These are phyloP conservation scores for Onychostoma macrolepis DNA, from an alignment of 2,113 vertebrate species.

Conservation along the genomic window DNA sequence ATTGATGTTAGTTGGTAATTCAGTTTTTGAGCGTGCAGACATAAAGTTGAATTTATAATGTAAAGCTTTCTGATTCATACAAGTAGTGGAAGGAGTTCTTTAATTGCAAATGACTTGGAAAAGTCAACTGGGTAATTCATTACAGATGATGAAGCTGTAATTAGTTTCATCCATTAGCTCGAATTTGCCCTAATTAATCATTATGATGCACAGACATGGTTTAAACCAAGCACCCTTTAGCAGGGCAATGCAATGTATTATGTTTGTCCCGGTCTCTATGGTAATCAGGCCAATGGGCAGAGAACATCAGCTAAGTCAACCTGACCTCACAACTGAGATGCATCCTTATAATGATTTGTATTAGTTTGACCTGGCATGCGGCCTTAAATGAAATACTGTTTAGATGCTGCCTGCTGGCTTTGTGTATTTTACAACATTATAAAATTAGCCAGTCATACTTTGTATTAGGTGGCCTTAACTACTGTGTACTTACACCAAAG, in stretches of 20 bases:
- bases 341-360: slow-evolving; percentile 24
- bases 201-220: neutral
- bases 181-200: slow-evolving; percentile 2
- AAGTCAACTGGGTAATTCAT: neutral
- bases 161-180: neutral
- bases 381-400: neutral
- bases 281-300: slow-evolving; percentile 4
- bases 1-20: neutral
- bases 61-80: neutral
- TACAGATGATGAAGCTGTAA: neutral
- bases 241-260: neutral
- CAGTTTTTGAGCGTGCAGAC: neutral
- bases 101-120: slow-evolving; percentile 6
- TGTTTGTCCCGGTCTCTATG: neutral
- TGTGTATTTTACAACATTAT: neutral
- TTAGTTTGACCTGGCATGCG: slow-evolving; percentile 21
- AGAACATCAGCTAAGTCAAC: slow-evolving; percentile 22
- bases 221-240: neutral
- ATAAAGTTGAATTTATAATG: neutral
- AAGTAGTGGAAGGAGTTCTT: neutral
- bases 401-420: neutral
- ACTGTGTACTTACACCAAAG: no score
- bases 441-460: no score
- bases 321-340: slow-evolving; percentile 28
- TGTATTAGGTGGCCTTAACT: no score